phyloP scores from a whole-genome alignment of 2,797 vertebrate genomes.

The Chelmon rostratus region DNA sequence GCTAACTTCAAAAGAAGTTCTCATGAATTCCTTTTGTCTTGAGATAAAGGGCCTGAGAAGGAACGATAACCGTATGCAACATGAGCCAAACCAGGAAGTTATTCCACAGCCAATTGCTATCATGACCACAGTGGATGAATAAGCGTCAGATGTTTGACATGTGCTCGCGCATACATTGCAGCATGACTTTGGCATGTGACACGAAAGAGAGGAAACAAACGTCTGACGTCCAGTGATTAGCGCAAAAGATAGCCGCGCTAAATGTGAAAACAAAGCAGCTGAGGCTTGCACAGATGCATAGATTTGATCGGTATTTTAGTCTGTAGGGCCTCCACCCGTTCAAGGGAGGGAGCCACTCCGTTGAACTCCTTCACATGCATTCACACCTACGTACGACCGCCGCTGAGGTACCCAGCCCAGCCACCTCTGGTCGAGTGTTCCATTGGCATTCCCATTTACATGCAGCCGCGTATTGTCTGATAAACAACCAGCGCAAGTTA shows the following conservation, averaged over 20 bases:
- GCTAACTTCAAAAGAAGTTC: conserved; percentile 8
- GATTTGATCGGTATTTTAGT: conserved; percentile 4
- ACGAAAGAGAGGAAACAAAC: conserved; percentile 12
- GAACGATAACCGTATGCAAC: conserved; percentile 29
- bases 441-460: too few species aligned
- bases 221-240: not conserved
- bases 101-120: conserved; percentile 39
- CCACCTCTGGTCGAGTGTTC: too few species aligned
- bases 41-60: conserved; percentile 27
- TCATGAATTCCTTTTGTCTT: conserved; percentile 15
- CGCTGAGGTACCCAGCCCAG: too few species aligned
- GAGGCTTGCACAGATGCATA: not conserved
- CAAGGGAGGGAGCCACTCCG: too few species aligned
- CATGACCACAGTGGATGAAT: conserved; percentile 26
- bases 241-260: not conserved
- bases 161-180: not conserved
- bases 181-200: not conserved
- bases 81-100: conserved; percentile 34
- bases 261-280: not conserved
- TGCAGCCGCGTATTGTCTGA: too few species aligned
- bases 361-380: too few species aligned
- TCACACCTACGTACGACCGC: too few species aligned
- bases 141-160: conserved; percentile 5
- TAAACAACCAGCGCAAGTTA: too few species aligned
- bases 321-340: too few species aligned